Evolutionary conservation across 2,888 invertebrate species (phyloP).

Genomic region (Argynnis bischoffii): DNA sequence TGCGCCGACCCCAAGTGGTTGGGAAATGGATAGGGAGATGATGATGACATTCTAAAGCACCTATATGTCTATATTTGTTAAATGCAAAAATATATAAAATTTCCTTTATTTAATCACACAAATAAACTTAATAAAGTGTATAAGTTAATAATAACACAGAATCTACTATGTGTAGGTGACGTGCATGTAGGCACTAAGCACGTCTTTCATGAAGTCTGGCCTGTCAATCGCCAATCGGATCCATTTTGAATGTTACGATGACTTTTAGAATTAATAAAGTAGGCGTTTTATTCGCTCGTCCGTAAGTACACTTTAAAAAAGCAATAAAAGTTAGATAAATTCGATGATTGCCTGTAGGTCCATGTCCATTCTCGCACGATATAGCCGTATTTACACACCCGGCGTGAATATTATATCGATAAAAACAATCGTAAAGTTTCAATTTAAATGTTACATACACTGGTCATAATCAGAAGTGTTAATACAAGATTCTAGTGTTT

Average conservation of each 20-base stretch:
- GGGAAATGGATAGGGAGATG: too few relatives aligned
- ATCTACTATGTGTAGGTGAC: background rate
- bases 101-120: background rate
- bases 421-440: slow-evolving; percentile 69
- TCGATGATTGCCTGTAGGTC: slow-evolving; percentile 47
- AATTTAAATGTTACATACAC: slow-evolving; percentile 60
- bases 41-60: too few relatives aligned
- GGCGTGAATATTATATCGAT: slow-evolving; percentile 55
- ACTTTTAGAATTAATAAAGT: slow-evolving; percentile 32
- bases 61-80: too few relatives aligned
- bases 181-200: background rate
- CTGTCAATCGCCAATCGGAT: slow-evolving; percentile 31
- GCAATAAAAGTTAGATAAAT: slow-evolving; percentile 53
- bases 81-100: too few relatives aligned
- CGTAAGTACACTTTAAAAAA: slow-evolving; percentile 24
- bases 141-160: background rate
- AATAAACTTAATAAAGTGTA: background rate
- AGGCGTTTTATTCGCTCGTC: slow-evolving; percentile 28
- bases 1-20: too few relatives aligned
- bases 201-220: slow-evolving; percentile 10
- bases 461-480: slow-evolving; percentile 44
- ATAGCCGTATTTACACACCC: slow-evolving; percentile 56
- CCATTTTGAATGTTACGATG: slow-evolving; percentile 27
- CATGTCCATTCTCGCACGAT: slow-evolving; percentile 48
- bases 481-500: slow-evolving; percentile 6